Evolutionary conservation across 2,888 invertebrate species (phyloP).

Genomic region (Celastrina argiolus): DNA sequence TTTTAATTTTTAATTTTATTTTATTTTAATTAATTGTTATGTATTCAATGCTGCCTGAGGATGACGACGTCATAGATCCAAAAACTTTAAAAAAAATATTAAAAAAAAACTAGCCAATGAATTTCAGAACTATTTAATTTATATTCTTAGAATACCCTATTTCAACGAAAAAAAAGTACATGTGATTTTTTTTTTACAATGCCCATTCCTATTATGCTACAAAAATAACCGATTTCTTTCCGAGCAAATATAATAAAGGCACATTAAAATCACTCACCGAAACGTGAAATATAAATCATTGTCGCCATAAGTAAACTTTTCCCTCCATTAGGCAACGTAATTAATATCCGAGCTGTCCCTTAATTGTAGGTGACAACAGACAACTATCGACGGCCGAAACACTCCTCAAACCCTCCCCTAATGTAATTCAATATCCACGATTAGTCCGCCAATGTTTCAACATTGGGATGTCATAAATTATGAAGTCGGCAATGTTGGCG

Average conservation of each 20-base stretch:
- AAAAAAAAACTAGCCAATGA: no score
- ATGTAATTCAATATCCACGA: conserved; percentile 36
- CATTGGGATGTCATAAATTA: conserved; percentile 55
- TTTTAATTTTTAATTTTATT: no score
- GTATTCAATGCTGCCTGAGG: background rate
- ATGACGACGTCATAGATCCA: no score
- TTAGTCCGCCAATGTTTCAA: conserved; percentile 49
- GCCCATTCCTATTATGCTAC: background rate
- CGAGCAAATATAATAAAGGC: background rate
- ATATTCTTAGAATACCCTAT: no score
- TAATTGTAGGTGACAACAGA: conserved; percentile 63
- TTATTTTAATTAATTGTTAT: no score
- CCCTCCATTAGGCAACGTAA: conserved; percentile 73
- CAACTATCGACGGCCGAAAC: conserved; percentile 52
- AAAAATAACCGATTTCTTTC: background rate
- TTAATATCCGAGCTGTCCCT: conserved; percentile 69
- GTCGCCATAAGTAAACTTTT: conserved; percentile 41
- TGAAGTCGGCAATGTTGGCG: conserved; percentile 45
- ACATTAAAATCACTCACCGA: background rate
- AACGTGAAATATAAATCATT: conserved; percentile 3
- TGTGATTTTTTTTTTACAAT: background rate
- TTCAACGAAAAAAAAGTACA: no score
- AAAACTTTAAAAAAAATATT: no score
- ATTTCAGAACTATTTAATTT: no score
- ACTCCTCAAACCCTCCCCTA: conserved; percentile 44